Conservation (phyloP, 2,888 invertebrate species). For the Sialis lutaria region DNA sequence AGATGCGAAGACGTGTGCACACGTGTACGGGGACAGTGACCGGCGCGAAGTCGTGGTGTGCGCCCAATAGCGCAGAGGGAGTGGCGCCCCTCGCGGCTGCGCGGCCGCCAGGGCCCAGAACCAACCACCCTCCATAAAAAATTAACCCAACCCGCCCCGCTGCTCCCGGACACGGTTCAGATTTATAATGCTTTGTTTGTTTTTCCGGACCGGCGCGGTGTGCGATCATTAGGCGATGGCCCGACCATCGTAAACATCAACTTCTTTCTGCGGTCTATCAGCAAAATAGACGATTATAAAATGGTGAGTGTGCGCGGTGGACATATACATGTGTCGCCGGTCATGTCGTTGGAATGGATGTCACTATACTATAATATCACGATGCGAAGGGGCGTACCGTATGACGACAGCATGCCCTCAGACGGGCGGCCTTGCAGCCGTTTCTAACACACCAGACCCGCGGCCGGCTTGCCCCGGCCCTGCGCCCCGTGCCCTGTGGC, state of each 20-base stretch:
- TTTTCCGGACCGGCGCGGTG: slow-evolving; percentile 2
- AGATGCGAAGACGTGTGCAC: no score
- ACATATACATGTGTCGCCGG: slow-evolving; percentile 1
- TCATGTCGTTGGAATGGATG: slow-evolving; percentile 3
- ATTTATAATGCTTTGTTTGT: slow-evolving; percentile 2
- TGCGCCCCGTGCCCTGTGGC: slow-evolving; percentile 2
- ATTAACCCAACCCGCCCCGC: slow-evolving; percentile 15
- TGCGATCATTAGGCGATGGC: slow-evolving; percentile 44
- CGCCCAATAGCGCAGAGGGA: slow-evolving; percentile 4
- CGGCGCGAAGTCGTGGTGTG: no score
- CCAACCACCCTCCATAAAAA: no score
- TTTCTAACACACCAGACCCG: background rate
- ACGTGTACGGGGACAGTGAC: no score
- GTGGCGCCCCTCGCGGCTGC: slow-evolving; percentile 13
- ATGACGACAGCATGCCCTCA: background rate
- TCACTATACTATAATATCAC: background rate
- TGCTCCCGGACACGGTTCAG: slow-evolving; percentile 11
- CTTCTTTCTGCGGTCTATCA: slow-evolving; percentile 93
- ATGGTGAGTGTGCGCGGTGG: slow-evolving; percentile 64
- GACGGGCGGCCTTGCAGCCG: slow-evolving; percentile 5
- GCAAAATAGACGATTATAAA: slow-evolving; percentile 98
- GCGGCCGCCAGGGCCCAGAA: slow-evolving; percentile 7
- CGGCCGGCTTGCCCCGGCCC: background rate
- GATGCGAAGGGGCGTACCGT: background rate
- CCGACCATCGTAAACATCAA: slow-evolving; percentile 84